Evolutionary conservation across 2,113 vertebrate species (phyloP).

Genomic region (Turnix velox): DNA sequence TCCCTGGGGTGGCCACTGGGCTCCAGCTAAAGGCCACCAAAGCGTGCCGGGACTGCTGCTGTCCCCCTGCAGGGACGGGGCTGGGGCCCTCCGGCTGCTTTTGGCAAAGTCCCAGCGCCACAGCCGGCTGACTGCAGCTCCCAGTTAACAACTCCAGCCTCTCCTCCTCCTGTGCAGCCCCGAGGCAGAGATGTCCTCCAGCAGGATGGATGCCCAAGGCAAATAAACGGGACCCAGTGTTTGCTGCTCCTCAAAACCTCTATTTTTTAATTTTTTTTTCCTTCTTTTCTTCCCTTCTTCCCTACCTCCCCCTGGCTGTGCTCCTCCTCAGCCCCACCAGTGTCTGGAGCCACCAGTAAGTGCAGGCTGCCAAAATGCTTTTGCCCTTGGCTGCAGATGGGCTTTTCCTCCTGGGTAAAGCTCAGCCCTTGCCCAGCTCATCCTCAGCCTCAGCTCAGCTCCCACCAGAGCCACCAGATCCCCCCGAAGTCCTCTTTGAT

Average conservation of each 20-base stretch:
- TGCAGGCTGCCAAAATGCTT: neutral
- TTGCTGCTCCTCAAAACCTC: neutral
- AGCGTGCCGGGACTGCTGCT: neutral
- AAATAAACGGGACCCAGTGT: neutral
- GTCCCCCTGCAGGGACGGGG: neutral
- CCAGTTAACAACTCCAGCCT: slow-evolving; percentile 13
- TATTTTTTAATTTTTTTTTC: accelerated
- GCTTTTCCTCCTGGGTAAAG: neutral
- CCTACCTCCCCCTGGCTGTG: accelerated
- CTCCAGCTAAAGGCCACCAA: neutral
- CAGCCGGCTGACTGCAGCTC: slow-evolving; percentile 36
- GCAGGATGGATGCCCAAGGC: neutral
- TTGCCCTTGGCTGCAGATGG: neutral
- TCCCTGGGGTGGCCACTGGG: neutral
- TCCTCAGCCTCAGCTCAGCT: neutral
- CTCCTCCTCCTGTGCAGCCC: slow-evolving; percentile 7
- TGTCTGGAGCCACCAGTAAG: accelerated
- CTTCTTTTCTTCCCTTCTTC: neutral
- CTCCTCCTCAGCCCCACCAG: neutral
- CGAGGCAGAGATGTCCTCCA: neutral
- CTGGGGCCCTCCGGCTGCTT: neutral
- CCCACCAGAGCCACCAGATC: accelerated
- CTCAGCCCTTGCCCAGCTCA: accelerated
- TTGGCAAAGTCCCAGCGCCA: slow-evolving; percentile 30
- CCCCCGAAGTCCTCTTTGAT: slow-evolving; percentile 24